Percentiles rank a stretch among this genome's conserved stretches.
These are phyloP conservation scores for Cryptotis parvus DNA, from an alignment of 2,113 vertebrate genomes.

Conservation along the genomic window DNA sequence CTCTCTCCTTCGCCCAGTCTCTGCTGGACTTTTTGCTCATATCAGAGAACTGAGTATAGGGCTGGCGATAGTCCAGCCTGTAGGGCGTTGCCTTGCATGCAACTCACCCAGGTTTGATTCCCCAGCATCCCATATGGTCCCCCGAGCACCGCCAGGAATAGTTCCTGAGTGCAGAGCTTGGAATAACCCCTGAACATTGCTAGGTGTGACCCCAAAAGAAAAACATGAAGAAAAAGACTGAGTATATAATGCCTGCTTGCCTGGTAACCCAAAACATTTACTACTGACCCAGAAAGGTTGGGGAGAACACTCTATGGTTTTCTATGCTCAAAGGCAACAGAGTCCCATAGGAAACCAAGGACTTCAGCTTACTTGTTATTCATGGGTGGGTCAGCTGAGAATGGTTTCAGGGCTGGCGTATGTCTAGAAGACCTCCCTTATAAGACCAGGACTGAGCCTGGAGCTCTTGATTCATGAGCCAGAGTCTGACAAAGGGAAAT, in stretches of 20 bases:
- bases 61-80: no score
- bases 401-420: background rate
- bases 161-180: no score
- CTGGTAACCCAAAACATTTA: conserved; percentile 5
- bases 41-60: background rate
- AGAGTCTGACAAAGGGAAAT: conserved; percentile 22
- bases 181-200: no score
- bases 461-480: background rate
- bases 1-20: background rate
- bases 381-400: background rate
- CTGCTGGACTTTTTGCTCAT: background rate
- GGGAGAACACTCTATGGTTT: background rate
- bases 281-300: conserved; percentile 12
- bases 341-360: background rate
- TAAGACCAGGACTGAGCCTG: background rate
- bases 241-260: background rate
- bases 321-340: conserved; percentile 37
- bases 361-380: conserved; percentile 6
- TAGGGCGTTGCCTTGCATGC: no score
- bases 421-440: background rate
- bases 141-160: no score
- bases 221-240: no score
- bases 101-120: no score
- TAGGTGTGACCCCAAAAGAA: no score
- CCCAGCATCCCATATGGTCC: no score